These are phyloP conservation scores for Chaetura pelagica DNA, from an alignment of 2,113 vertebrate species.

Conservation along the genomic window DNA sequence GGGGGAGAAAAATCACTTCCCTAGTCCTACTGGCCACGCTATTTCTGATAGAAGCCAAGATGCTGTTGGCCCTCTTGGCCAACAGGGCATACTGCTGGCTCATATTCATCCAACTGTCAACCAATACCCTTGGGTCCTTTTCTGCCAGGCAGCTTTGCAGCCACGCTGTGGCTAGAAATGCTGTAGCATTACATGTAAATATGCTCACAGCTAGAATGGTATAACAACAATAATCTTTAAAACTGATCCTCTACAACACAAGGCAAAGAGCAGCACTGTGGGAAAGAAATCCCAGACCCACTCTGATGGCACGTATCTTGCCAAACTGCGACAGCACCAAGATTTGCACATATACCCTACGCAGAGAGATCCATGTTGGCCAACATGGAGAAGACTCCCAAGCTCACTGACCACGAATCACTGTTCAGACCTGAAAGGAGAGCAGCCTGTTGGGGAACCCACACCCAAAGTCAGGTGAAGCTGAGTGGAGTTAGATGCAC, in stretches of 20 bases:
- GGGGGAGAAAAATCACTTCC: no score
- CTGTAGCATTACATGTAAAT: no score
- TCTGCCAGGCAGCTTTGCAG: no score
- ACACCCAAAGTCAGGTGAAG: background rate
- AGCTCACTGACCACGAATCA: fast-evolving
- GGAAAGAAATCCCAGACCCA: background rate
- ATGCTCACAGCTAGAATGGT: no score
- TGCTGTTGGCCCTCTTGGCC: no score
- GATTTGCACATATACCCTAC: background rate
- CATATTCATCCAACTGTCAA: no score
- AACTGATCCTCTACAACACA: fast-evolving
- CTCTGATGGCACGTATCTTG: background rate
- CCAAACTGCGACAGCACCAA: background rate
- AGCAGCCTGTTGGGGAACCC: fast-evolving
- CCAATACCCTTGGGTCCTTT: no score
- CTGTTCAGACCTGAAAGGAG: background rate
- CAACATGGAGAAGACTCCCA: background rate
- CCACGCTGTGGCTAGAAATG: no score
- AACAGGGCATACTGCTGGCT: no score
- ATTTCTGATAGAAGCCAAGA: no score
- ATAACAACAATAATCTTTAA: background rate
- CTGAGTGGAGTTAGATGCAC: background rate
- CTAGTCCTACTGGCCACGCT: no score
- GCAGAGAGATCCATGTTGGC: background rate
- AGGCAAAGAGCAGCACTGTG: background rate